Evolutionary conservation across 2,797 vertebrate genomes (phyloP).

Genomic region (Fistularia commersonii): DNA sequence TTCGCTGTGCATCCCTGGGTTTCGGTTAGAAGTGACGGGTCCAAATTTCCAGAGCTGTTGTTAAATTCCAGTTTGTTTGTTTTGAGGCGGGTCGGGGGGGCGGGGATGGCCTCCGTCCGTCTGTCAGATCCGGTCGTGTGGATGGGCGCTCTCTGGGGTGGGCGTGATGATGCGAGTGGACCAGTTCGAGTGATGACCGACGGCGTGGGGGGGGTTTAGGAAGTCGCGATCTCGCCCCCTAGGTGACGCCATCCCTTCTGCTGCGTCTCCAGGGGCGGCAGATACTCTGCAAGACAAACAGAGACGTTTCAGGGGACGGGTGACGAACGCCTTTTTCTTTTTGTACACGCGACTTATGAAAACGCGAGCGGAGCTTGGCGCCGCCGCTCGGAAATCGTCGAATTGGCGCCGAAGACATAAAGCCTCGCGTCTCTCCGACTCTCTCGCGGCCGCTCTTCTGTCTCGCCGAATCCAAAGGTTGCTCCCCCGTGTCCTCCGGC

Average conservation of each 20-base stretch:
- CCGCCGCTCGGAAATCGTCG: constrained; percentile 7
- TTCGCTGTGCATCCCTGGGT: constrained; percentile 39
- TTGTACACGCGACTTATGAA: constrained; percentile 11
- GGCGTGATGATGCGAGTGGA: constrained; percentile 64
- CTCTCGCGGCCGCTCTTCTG: no score
- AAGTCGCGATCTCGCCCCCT: constrained; percentile 81
- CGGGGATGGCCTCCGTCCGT: constrained; percentile 41
- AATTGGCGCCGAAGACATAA: no score
- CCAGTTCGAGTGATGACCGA: constrained; percentile 44
- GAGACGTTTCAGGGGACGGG: constrained; percentile 27
- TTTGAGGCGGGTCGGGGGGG: constrained; percentile 13
- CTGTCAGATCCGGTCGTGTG: constrained; percentile 43
- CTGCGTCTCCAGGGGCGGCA: constrained; percentile 83
- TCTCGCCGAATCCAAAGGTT: no score
- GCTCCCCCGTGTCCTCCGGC: no score
- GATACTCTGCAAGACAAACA: constrained; percentile 82
- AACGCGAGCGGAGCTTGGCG: constrained; percentile 15
- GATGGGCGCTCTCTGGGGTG: constrained; percentile 63
- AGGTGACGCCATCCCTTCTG: constrained; percentile 88
- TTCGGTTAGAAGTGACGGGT: constrained; percentile 24
- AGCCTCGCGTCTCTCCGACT: no score
- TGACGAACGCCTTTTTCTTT: constrained; percentile 13
- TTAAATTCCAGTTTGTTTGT: constrained; percentile 37
- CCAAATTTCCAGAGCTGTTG: constrained; percentile 30
- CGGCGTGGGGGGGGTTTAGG: constrained; percentile 55